Conservation (phyloP, 2,888 invertebrate species). For the Adelognathus sp. region DNA sequence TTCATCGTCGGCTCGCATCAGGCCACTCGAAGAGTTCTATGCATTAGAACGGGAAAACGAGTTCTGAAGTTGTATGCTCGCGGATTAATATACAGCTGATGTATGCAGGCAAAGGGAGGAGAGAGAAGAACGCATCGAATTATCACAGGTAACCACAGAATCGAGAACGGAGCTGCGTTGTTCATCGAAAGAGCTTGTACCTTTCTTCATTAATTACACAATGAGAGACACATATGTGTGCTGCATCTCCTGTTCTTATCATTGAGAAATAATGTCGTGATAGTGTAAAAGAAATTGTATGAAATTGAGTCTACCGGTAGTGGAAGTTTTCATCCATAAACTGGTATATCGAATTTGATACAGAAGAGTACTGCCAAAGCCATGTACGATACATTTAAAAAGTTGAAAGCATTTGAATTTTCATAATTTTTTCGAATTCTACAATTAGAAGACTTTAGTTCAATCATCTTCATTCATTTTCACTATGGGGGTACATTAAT, state of each 20-base stretch:
- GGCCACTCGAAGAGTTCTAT: no score
- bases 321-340: not conserved
- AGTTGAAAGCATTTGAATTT: no score
- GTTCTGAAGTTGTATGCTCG: constrained; percentile 20
- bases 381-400: no score
- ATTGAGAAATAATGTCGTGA: not conserved
- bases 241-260: not conserved
- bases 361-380: no score
- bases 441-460: no score
- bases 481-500: no score
- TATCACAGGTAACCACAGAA: constrained; percentile 11
- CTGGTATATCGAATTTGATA: not conserved
- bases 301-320: not conserved
- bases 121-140: constrained; percentile 4
- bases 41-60: constrained; percentile 62
- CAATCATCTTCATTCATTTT: no score
- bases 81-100: not conserved
- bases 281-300: not conserved
- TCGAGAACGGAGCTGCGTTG: constrained; percentile 19
- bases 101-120: not conserved
- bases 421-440: no score
- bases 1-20: constrained; percentile 30
- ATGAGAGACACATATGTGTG: not conserved
- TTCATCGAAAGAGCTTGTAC: not conserved
- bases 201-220: constrained; percentile 20